These are phyloP conservation scores for Branchinecta lindahli DNA, from an alignment of 1,140 invertebrate genomes.

Conservation along the genomic window DNA sequence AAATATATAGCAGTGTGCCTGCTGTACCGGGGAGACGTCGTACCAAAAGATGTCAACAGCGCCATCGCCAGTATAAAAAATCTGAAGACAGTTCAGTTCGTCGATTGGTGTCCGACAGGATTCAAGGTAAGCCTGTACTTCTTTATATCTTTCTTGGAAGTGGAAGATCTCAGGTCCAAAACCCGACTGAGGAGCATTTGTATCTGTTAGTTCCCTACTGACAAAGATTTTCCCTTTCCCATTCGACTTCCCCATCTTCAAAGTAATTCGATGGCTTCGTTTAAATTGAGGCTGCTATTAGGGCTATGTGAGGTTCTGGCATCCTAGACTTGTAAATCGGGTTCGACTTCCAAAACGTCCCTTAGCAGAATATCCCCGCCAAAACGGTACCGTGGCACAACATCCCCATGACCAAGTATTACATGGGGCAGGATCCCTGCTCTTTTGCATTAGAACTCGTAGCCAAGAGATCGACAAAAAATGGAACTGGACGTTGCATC, in stretches of 20 bases:
- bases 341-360: constrained; percentile 32
- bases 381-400: too few relatives aligned
- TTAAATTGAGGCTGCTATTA: neutral
- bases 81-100: constrained; percentile 30
- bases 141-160: neutral
- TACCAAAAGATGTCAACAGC: constrained; percentile 35
- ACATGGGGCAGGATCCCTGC: too few relatives aligned
- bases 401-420: too few relatives aligned
- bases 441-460: too few relatives aligned
- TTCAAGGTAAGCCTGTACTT: constrained; percentile 27
- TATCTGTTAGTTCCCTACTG: neutral
- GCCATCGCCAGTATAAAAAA: constrained; percentile 33
- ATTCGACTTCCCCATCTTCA: neutral
- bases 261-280: constrained; percentile 6
- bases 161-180: neutral
- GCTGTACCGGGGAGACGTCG: constrained; percentile 37
- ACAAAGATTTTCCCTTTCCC: neutral
- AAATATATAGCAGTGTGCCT: constrained; percentile 33
- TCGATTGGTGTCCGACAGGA: constrained; percentile 36
- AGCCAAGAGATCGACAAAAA: too few relatives aligned
- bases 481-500: too few relatives aligned
- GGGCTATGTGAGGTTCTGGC: constrained; percentile 22
- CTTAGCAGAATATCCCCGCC: constrained; percentile 29
- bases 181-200: neutral
- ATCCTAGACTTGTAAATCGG: constrained; percentile 37